A percentile compares a stretch with the other conserved stretches of the same genome.
phyloP scores from a whole-genome alignment of 2,113 vertebrate genomes.

The Ceyx melanurus region DNA sequence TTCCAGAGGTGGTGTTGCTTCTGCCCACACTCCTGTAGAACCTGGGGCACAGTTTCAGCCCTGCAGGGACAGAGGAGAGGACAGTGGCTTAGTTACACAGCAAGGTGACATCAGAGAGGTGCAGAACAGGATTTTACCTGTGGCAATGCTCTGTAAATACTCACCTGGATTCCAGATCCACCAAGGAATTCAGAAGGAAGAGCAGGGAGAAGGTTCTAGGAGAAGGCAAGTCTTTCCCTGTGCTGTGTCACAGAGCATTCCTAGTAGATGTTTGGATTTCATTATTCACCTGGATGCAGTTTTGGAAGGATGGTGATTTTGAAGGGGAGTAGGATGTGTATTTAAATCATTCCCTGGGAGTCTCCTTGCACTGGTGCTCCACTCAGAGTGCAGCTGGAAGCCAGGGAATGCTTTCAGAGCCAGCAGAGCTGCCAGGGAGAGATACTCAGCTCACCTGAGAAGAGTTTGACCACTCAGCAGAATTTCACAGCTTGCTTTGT shows the following conservation, averaged over 20 bases:
- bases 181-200: neutral
- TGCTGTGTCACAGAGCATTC: neutral
- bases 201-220: neutral
- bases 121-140: neutral
- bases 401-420: slow-evolving; percentile 1
- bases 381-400: slow-evolving; percentile 3
- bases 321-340: slow-evolving; percentile 11
- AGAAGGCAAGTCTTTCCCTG: neutral
- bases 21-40: neutral
- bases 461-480: neutral
- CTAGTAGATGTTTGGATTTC: neutral
- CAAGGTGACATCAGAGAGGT: slow-evolving; percentile 37
- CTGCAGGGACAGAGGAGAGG: accelerated
- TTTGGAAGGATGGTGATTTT: slow-evolving; percentile 3
- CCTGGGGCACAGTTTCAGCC: neutral
- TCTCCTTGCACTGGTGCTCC: slow-evolving; percentile 40
- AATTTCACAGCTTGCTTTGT: neutral
- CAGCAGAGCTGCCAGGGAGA: neutral
- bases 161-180: neutral
- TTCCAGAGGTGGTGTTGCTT: neutral
- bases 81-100: neutral
- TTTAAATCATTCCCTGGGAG: slow-evolving; percentile 28
- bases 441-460: neutral
- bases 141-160: neutral
- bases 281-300: neutral